These are phyloP conservation scores for Rhinichthys osculus DNA, from an alignment of 2,797 vertebrate genomes.

Conservation along the genomic window DNA sequence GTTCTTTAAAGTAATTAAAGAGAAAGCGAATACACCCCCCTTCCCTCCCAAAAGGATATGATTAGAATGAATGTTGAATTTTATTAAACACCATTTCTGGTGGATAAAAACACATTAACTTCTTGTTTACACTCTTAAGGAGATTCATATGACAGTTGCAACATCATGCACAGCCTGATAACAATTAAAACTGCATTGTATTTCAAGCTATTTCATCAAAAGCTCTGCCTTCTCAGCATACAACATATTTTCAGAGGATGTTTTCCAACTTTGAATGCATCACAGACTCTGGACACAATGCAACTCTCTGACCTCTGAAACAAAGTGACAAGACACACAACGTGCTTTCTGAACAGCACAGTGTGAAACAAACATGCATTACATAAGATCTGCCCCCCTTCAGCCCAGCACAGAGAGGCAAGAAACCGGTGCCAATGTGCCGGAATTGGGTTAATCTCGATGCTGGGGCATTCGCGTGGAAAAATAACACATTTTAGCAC, in stretches of 20 bases:
- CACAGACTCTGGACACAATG: neutral
- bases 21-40: neutral
- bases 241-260: neutral
- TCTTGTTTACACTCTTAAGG: neutral
- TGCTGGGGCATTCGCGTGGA: neutral
- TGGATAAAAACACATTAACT: neutral
- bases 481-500: neutral
- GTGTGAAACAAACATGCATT: constrained; percentile 35
- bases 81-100: neutral
- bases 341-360: neutral
- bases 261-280: neutral
- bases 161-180: neutral
- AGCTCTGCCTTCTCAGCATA: neutral
- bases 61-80: neutral
- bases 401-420: neutral
- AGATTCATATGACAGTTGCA: neutral
- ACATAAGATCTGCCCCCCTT: constrained; percentile 10
- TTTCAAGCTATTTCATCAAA: neutral
- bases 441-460: neutral
- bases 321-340: constrained; percentile 36
- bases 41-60: neutral
- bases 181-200: neutral
- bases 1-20: neutral
- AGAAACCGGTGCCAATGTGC: neutral
- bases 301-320: constrained; percentile 19